Evolutionary conservation across 2,113 vertebrate species (phyloP).

Genomic region (Uropsilus gracilis): DNA sequence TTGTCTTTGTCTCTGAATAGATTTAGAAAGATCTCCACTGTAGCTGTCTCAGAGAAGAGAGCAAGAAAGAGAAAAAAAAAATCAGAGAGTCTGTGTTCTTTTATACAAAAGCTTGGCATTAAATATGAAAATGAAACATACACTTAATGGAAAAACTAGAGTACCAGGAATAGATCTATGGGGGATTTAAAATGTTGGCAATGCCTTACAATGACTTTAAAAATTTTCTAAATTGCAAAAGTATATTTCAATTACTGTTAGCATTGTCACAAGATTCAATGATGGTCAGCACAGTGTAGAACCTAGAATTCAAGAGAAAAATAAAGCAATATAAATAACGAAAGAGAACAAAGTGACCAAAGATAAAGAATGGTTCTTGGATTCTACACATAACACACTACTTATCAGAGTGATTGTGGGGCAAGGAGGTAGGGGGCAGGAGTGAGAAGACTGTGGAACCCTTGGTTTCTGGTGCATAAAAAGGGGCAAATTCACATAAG

Average conservation of each 20-base stretch:
- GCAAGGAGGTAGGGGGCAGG: too few relatives aligned
- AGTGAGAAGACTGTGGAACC: too few relatives aligned
- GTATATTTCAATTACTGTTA: background rate
- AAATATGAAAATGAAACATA: background rate
- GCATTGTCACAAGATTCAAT: background rate
- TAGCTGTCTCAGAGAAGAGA: background rate
- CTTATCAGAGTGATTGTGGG: too few relatives aligned
- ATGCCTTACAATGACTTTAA: background rate
- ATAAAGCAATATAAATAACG: background rate
- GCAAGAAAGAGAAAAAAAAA: background rate
- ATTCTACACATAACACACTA: too few relatives aligned
- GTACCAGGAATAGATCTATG: background rate
- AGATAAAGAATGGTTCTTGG: too few relatives aligned
- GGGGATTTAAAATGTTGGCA: background rate
- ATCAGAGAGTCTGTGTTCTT: background rate
- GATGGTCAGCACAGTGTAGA: background rate
- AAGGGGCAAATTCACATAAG: too few relatives aligned
- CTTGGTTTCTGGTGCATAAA: too few relatives aligned
- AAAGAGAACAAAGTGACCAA: background rate
- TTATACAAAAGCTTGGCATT: background rate
- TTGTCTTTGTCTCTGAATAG: background rate
- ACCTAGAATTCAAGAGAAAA: background rate
- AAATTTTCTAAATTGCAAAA: background rate
- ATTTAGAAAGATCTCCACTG: background rate
- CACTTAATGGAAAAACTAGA: background rate